phyloP scores from a whole-genome alignment of 2,113 vertebrate species.

The Microcebus lehilahytsara region DNA sequence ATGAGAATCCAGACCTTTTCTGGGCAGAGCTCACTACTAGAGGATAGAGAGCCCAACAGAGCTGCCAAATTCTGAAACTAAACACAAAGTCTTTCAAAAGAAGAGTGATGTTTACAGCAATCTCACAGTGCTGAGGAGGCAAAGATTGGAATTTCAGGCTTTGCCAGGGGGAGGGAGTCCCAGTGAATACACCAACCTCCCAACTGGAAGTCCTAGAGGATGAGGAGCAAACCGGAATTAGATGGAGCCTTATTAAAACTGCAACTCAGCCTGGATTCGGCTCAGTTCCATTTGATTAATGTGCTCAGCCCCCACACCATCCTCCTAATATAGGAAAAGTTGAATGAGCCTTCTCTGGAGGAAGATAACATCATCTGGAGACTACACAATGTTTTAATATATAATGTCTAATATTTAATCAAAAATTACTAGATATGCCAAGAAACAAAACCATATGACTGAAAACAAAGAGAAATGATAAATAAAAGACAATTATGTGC shows the following conservation, averaged over 20 bases:
- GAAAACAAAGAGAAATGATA: neutral
- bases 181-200: neutral
- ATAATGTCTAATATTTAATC: neutral
- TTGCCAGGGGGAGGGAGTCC: neutral
- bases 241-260: neutral
- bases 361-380: neutral
- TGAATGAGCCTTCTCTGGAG: neutral
- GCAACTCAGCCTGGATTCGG: neutral
- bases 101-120: neutral
- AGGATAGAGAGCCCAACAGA: neutral
- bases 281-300: neutral
- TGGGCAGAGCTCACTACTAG: neutral
- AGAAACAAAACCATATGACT: neutral
- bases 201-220: neutral
- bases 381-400: neutral
- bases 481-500: neutral
- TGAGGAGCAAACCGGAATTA: neutral
- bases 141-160: neutral
- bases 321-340: neutral
- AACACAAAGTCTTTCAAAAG: neutral
- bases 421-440: conserved; percentile 22
- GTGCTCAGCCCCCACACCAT: neutral
- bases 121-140: neutral
- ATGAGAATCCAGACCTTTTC: neutral
- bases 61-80: conserved; percentile 19